Conservation (phyloP, 2,113 vertebrate genomes). For the Bagarius yarrelli region DNA sequence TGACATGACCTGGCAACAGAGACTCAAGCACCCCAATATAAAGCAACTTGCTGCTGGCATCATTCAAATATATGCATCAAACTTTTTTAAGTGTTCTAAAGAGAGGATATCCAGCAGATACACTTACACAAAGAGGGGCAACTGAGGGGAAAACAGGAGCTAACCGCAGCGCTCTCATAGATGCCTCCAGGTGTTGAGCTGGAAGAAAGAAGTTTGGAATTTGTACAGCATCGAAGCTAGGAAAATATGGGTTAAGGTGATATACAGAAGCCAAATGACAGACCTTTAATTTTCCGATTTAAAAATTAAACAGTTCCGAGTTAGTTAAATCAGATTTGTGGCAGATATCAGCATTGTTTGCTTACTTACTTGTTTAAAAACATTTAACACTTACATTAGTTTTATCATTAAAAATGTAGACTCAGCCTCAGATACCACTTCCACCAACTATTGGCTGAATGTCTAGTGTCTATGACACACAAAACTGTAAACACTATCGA, state of each 20-base stretch:
- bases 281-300: not conserved
- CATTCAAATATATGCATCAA: not conserved
- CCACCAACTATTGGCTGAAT: too few species aligned
- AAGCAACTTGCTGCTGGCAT: not conserved
- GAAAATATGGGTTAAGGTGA: constrained; percentile 64
- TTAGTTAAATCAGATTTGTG: too few species aligned
- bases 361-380: too few species aligned
- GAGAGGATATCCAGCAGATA: not conserved
- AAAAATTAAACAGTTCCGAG: not conserved
- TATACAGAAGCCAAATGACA: constrained; percentile 12
- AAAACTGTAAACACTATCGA: too few species aligned
- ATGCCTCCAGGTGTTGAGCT: constrained; percentile 83
- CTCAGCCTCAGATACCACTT: too few species aligned
- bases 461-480: too few species aligned
- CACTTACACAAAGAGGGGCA: constrained; percentile 70
- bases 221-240: constrained; percentile 70
- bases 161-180: constrained; percentile 79
- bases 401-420: too few species aligned
- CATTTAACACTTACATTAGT: too few species aligned
- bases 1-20: not conserved
- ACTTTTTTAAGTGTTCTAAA: too few species aligned
- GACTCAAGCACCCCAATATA: not conserved
- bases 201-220: constrained; percentile 94
- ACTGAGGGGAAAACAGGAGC: constrained; percentile 68
- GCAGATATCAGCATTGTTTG: too few species aligned